These are phyloP conservation scores for Bufo bufo DNA, from an alignment of 2,113 vertebrate genomes.

Conservation along the genomic window DNA sequence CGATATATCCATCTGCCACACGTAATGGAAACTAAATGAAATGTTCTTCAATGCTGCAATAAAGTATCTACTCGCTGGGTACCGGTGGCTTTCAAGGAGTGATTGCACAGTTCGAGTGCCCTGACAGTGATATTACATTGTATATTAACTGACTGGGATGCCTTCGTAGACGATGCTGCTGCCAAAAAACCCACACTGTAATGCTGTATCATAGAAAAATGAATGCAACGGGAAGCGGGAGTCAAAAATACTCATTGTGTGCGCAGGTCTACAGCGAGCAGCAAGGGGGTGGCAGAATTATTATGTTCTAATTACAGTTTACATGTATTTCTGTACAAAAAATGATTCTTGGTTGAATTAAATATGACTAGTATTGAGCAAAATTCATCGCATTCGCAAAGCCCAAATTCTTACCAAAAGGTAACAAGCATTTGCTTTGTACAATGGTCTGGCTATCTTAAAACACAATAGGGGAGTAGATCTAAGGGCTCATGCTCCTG, in stretches of 20 bases:
- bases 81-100: conserved; percentile 33
- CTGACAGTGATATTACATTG: conserved; percentile 38
- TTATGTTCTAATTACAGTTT: neutral
- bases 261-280: neutral
- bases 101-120: conserved; percentile 27
- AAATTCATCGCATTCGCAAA: too few species aligned
- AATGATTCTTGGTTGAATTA: too few species aligned
- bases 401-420: too few species aligned
- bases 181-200: conserved; percentile 15
- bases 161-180: neutral
- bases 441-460: too few species aligned
- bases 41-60: conserved; percentile 43
- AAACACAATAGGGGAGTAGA: too few species aligned
- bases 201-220: neutral
- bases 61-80: conserved; percentile 41
- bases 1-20: conserved; percentile 44
- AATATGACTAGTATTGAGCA: too few species aligned
- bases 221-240: neutral
- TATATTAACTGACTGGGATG: conserved; percentile 33
- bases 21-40: conserved; percentile 40
- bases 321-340: too few species aligned
- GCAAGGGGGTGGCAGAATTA: neutral
- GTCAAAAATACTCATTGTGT: neutral
- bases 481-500: too few species aligned
- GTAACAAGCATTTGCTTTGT: too few species aligned